Conservation (phyloP, 2,888 invertebrate species). For the Rhogogaster chlorosoma region DNA sequence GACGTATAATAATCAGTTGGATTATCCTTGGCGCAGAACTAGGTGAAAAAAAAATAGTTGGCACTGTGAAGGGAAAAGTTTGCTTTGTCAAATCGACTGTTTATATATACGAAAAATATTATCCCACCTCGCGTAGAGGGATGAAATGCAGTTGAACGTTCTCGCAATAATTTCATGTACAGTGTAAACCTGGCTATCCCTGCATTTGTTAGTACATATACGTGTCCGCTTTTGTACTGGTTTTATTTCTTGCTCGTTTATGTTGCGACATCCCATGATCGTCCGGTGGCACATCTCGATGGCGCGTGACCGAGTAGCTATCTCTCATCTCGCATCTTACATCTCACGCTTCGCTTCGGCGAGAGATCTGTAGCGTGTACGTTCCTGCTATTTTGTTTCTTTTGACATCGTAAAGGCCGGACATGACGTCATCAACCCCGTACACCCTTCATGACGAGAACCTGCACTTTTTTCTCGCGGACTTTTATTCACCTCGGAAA, state of each 20-base stretch:
- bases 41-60: background rate
- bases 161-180: background rate
- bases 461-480: background rate
- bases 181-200: background rate
- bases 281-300: slow-evolving; percentile 41
- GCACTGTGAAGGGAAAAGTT: background rate
- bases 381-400: background rate
- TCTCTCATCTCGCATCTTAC: slow-evolving; percentile 22
- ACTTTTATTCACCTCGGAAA: background rate
- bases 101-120: background rate
- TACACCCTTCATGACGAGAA: background rate
- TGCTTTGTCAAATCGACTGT: background rate
- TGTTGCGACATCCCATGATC: slow-evolving; percentile 39
- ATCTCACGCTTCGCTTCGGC: background rate
- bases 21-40: background rate
- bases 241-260: slow-evolving; percentile 44
- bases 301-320: slow-evolving; percentile 30
- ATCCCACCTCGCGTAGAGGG: background rate
- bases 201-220: slow-evolving; percentile 1
- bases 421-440: slow-evolving; percentile 38
- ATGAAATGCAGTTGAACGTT: background rate
- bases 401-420: slow-evolving; percentile 23
- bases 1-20: background rate
- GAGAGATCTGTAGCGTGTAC: background rate
- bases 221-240: slow-evolving; percentile 38